phyloP scores from a whole-genome alignment of 2,888 invertebrate species.

The Drosophila suboccidentalis region DNA sequence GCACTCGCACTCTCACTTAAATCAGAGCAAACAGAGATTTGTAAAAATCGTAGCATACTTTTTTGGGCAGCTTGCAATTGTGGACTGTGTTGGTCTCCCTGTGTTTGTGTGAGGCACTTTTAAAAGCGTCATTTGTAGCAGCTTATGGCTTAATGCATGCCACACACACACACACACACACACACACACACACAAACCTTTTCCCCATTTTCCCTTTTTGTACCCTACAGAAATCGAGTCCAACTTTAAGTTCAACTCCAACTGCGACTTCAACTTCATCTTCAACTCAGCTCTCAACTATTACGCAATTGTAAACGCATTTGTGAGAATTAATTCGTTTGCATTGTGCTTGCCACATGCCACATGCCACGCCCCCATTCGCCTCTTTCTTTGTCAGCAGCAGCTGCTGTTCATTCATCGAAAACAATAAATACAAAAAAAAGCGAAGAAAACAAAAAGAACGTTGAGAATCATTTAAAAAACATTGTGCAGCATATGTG shows the following conservation, averaged over 20 bases:
- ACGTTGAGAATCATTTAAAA: slow-evolving; percentile 65
- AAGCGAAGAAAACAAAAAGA: slow-evolving; percentile 33
- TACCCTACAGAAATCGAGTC: slow-evolving; percentile 12
- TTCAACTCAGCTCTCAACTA: slow-evolving; percentile 20
- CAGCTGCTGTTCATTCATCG: slow-evolving; percentile 56
- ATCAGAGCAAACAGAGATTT: background rate
- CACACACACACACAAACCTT: slow-evolving; percentile 44
- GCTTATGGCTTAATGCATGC: slow-evolving; percentile 65
- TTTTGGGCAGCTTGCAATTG: slow-evolving; percentile 43
- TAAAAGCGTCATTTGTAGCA: slow-evolving; percentile 63
- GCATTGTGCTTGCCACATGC: slow-evolving; percentile 31
- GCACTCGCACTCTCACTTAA: background rate
- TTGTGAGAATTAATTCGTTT: slow-evolving; percentile 55
- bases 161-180: slow-evolving; percentile 42
- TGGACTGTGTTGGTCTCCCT: background rate
- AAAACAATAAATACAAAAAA: slow-evolving; percentile 65
- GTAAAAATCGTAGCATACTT: slow-evolving; percentile 42
- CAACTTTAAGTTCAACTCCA: slow-evolving; percentile 6
- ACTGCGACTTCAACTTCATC: too few species aligned
- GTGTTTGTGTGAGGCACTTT: background rate
- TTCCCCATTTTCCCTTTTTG: background rate
- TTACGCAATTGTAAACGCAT: slow-evolving; percentile 62
- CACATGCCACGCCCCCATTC: background rate
- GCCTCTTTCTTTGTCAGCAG: slow-evolving; percentile 26
- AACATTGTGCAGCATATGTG: slow-evolving; percentile 34